A percentile compares a stretch with the other conserved stretches of the same genome.
phyloP scores from a whole-genome alignment of 2,888 invertebrate species.

The Plagiodera versicolora region DNA sequence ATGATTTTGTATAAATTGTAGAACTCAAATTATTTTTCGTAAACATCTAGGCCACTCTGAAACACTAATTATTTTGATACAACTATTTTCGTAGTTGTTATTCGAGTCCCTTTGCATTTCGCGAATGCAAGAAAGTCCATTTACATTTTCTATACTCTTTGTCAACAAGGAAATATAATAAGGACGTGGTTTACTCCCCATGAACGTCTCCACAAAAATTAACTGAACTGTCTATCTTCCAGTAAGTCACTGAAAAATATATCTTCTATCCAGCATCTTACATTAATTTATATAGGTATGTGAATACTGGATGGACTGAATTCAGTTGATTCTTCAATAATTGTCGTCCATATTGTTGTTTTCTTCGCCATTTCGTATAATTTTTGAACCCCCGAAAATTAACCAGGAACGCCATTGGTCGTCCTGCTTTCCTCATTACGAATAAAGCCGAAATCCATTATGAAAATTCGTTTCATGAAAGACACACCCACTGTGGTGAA shows the following conservation, averaged over 20 bases:
- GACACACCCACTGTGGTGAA: constrained; percentile 23
- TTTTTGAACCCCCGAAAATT: background rate
- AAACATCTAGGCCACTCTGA: too few relatives aligned
- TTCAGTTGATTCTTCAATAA: too few relatives aligned
- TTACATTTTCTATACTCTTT: background rate
- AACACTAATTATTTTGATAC: background rate
- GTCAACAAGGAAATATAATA: background rate
- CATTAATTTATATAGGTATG: too few relatives aligned
- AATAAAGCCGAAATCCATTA: constrained; percentile 19
- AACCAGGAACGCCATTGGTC: background rate
- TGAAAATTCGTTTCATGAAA: constrained; percentile 23
- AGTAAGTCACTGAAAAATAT: too few relatives aligned
- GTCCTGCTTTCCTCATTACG: background rate
- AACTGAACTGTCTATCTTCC: background rate
- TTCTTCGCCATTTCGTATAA: too few relatives aligned
- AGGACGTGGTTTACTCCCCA: background rate
- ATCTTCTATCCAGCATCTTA: too few relatives aligned
- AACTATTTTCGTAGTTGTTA: background rate
- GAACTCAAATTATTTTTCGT: too few relatives aligned
- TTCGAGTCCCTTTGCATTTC: background rate
- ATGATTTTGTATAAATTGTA: too few relatives aligned
- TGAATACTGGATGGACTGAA: too few relatives aligned
- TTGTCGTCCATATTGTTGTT: too few relatives aligned
- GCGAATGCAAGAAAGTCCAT: background rate
- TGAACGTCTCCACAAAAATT: background rate